Evolutionary conservation across 2,797 vertebrate genomes (phyloP), one percentile per base, ranked within the genome.

Genomic region (Dromococcyx pavoninus): DNA sequence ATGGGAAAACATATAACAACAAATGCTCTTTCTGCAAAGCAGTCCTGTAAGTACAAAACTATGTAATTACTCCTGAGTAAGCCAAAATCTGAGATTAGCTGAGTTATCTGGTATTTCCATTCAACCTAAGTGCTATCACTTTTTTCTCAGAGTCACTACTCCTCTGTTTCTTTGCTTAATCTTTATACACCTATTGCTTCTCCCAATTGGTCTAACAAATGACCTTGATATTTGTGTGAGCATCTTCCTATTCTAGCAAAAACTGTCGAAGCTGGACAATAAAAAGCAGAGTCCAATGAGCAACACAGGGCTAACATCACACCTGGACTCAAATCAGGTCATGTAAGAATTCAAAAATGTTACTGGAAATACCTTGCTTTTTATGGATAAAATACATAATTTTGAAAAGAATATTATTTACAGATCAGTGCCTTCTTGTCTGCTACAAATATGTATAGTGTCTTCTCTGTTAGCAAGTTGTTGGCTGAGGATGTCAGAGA

Each of bases 1-100:
- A 98, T 3, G 97, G 97, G n/a, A 98, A 97, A 96, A 98, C 97
- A 17, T 97, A 97, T 51, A 96, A 94, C 56, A 98, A 98, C 85
- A 61, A 19, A 44, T 97, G 97, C 25, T 32, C 94, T 67, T 94
- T 97, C 93, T 97, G 96, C 80, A 95, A 97, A 84, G 97, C 97
- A n/a, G 95, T 96, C 15, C 95, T 94, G 97, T 98, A 96, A 97
- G 96, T 96, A 48, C 17, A 10, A 9, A 27, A n/a, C 46, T 64
- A 21, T 2, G 1, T 65, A 14, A 19, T 4, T 48, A 4, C 7
- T 70, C 46, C 16, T 28, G 23, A 28, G 53, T 17, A 30, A 58
- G 9, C 6, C 17, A 32, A 14, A 35, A 15, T 2, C 13, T 58
- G 54, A n/a, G 6, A 6, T 8, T 61, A 85, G 16, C 44, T 69